Evolutionary conservation across 1,140 invertebrate genomes (phyloP), one percentile per base, ranked within the genome.

Genomic region (Ceratina australensis): DNA sequence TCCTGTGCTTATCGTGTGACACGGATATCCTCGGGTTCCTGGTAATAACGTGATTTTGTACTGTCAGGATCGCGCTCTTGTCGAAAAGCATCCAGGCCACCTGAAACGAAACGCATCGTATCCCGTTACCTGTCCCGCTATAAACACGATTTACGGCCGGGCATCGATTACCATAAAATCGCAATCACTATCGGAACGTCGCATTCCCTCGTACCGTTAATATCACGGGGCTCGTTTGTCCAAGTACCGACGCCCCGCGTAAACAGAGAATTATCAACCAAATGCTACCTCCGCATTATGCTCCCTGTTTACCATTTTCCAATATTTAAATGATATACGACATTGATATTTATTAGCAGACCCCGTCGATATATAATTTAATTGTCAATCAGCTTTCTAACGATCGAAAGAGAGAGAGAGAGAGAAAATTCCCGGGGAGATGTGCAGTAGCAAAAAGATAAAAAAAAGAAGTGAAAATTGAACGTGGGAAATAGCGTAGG

Each of bases 21-120:
- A 98, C 97, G 89, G 95, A 96, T 87, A 98, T 97, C 80, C 98
- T 94, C 28, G 97, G 96, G 93, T 98, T 98, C 77, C 97, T 94
- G 24, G 97, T 98, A 85, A 98, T 98, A 85, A 98, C 97, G 91
- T 98, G 96, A 91, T 96, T 97, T 90, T 98, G 97, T 26, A 98
- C 97, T 20, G 97, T 97, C 86, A 98, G 93, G 86, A 98, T 98
- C 49, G 98, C 96, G 50, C 97, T 97, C 90, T 98, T 97, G 89
- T 98, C 97, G 90, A 97, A 98, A 89, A 98, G 95, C 95, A 98
- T 97, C 97, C 97, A 98, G 72, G 97, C 97, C 68, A 98, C 96
- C 97, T 98, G 93, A 66, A 94, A 93, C 84, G 47, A 79, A 81
- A 85, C 24, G 65, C 71, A 72, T 57, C 77, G 3, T 13, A 60